phyloP scores from a whole-genome alignment of 2,113 vertebrate species.

The Chiloscyllium plagiosum region DNA sequence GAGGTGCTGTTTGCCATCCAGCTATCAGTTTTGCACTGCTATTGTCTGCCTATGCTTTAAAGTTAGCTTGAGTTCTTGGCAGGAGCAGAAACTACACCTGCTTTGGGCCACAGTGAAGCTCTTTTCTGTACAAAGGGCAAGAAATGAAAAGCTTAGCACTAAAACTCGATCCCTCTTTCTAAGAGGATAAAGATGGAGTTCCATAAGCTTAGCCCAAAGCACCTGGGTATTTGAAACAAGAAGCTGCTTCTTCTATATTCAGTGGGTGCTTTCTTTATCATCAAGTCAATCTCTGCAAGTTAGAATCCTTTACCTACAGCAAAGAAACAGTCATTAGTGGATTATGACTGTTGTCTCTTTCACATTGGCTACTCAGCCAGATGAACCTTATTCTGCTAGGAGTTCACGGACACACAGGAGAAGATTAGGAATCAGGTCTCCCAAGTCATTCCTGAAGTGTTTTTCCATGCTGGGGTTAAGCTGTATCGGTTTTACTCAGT shows the following conservation, averaged over 20 bases:
- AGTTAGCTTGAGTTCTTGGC: not conserved
- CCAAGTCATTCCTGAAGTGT: not conserved
- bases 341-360: slow-evolving; percentile 19
- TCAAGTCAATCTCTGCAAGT: slow-evolving; percentile 20
- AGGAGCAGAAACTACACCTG: slow-evolving; percentile 21
- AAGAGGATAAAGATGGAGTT: slow-evolving; percentile 35
- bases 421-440: slow-evolving; percentile 5
- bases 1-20: not conserved
- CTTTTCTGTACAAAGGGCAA: slow-evolving; percentile 33
- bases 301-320: slow-evolving; percentile 26
- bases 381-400: too few species aligned
- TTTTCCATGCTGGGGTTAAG: not conserved
- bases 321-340: not conserved
- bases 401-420: not conserved
- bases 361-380: not conserved
- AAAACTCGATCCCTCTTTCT: slow-evolving; percentile 23
- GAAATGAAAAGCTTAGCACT: not conserved
- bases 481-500: not conserved
- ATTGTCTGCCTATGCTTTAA: not conserved
- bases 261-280: slow-evolving; percentile 26
- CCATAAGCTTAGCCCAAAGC: slow-evolving; percentile 31
- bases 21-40: not conserved
- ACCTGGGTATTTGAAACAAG: slow-evolving; percentile 27
- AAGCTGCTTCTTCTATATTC: not conserved
- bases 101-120: not conserved